Evolutionary conservation across 2,888 invertebrate species (phyloP).

Genomic region (Galerucella pusilla): DNA sequence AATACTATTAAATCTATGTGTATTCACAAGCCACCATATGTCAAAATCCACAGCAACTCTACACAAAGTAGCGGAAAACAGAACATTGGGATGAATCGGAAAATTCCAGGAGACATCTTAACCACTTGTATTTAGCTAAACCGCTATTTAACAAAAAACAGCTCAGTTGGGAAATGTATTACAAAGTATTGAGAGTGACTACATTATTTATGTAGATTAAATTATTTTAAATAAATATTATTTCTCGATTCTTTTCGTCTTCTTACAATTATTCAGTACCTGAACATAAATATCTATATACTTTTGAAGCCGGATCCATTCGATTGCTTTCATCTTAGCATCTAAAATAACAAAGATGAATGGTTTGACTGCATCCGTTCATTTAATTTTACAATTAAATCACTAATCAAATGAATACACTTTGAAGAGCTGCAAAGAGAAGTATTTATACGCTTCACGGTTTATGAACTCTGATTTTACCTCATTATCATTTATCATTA

Average conservation of each 20-base stretch:
- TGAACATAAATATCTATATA: neutral
- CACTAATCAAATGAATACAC: constrained; percentile 28
- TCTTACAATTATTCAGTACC: neutral
- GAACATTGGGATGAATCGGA: too few relatives aligned
- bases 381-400: constrained; percentile 28
- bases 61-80: too few relatives aligned
- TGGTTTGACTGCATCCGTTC: constrained; percentile 20
- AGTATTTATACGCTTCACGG: constrained; percentile 45
- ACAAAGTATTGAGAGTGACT: too few relatives aligned
- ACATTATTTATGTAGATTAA: too few relatives aligned
- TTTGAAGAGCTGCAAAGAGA: constrained; percentile 33
- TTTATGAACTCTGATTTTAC: constrained; percentile 38
- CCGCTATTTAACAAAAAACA: too few relatives aligned
- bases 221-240: too few relatives aligned
- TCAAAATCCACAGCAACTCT: too few relatives aligned
- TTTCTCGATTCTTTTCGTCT: neutral
- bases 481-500: constrained; percentile 31
- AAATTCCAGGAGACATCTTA: too few relatives aligned
- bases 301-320: neutral
- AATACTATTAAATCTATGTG: too few relatives aligned
- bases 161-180: too few relatives aligned
- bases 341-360: neutral
- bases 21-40: too few relatives aligned
- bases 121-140: too few relatives aligned
- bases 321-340: neutral